Conservation (phyloP, 92 coral and sea anemone genomes). For the Phenganax stokvisi region DNA sequence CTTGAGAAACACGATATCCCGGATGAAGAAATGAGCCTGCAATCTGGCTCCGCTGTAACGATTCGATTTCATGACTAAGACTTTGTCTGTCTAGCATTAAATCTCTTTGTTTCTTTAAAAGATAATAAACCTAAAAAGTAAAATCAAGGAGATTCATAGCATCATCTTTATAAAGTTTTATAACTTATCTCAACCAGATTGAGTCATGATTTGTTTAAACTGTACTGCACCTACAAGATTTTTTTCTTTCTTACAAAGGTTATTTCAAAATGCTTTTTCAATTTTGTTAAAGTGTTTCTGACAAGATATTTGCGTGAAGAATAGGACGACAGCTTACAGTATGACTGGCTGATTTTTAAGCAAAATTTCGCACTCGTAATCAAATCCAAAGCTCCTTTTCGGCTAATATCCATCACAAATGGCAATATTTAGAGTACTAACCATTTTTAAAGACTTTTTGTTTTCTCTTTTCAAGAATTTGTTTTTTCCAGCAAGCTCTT, state of each 20-base stretch:
- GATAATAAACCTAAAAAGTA: constrained; percentile 60
- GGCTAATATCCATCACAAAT: neutral
- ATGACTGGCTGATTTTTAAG: neutral
- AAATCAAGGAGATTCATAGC: neutral
- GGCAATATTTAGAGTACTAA: neutral
- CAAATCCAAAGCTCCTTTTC: neutral
- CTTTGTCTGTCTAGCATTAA: constrained; percentile 78
- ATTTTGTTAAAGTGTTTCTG: no score
- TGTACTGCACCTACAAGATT: no score
- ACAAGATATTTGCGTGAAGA: no score
- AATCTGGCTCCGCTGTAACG: constrained; percentile 39
- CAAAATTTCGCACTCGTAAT: neutral
- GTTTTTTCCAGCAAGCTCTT: constrained; percentile 12
- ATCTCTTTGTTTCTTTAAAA: constrained; percentile 65
- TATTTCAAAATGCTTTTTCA: no score
- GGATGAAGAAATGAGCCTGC: neutral
- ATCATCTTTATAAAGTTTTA: no score
- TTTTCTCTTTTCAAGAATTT: constrained; percentile 21
- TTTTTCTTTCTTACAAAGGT: no score
- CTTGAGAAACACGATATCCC: neutral
- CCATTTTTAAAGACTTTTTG: constrained; percentile 22
- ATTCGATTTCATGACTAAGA: constrained; percentile 72
- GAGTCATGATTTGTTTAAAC: no score
- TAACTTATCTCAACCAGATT: no score
- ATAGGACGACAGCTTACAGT: no score